A percentile compares a stretch with the other conserved stretches of the same genome.
These are phyloP conservation scores for Melanerpes aurifrons DNA, from an alignment of 2,113 vertebrate species.

Conservation along the genomic window DNA sequence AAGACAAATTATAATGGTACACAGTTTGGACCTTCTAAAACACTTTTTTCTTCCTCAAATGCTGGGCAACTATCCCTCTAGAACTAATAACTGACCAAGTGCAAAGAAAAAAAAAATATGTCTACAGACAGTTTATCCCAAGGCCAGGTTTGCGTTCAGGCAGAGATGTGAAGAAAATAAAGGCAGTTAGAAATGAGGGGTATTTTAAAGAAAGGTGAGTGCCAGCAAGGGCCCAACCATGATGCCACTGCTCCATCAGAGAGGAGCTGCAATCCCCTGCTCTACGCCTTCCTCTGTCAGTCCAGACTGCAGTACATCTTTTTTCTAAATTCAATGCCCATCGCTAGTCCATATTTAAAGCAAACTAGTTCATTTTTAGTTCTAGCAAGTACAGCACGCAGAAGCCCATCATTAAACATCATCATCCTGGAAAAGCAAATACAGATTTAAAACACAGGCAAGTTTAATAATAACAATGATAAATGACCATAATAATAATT, in stretches of 20 bases:
- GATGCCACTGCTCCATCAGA: fast-evolving
- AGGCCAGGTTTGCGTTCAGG: background rate
- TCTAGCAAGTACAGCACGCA: background rate
- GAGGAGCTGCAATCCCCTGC: background rate
- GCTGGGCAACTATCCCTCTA: conserved; percentile 8
- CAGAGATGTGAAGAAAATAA: background rate
- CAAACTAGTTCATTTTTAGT: background rate
- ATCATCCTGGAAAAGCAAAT: background rate
- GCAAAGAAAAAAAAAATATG: background rate
- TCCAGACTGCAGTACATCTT: background rate
- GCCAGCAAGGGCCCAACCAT: background rate
- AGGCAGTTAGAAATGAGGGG: background rate
- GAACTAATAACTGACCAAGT: background rate
- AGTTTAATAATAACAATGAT: background rate
- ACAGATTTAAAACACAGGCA: background rate
- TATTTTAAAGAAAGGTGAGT: background rate
- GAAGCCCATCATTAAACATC: background rate
- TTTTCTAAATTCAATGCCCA: background rate
- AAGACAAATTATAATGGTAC: conserved; percentile 5
- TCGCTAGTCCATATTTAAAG: background rate
- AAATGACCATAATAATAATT: background rate
- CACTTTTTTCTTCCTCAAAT: background rate
- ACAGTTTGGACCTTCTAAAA: conserved; percentile 28
- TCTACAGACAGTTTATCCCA: background rate
- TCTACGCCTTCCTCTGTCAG: background rate